Evolutionary conservation across 2,797 vertebrate species (phyloP).

Genomic region (Falco concolor): DNA sequence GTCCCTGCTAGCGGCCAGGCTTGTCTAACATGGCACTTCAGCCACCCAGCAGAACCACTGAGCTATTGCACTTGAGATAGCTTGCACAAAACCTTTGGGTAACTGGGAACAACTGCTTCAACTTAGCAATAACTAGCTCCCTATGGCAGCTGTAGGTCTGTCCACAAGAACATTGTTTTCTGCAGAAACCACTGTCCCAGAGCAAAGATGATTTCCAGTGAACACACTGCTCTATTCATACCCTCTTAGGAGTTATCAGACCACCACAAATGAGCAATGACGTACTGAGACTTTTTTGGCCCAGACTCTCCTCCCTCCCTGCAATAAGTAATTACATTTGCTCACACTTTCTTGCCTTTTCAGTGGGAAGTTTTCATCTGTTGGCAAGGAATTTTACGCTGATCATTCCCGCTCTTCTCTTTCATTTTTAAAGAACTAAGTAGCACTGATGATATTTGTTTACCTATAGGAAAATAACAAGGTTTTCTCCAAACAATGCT

Average conservation of each 20-base stretch:
- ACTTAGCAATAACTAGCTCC: neutral
- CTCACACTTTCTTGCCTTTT: neutral
- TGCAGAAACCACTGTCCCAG: neutral
- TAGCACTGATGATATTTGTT: neutral
- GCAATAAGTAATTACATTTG: neutral
- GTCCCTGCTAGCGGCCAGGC: rapidly evolving
- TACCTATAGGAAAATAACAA: neutral
- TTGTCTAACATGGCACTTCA: neutral
- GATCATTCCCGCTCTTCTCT: neutral
- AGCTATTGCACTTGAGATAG: neutral
- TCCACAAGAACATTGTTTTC: neutral
- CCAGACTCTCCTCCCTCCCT: neutral
- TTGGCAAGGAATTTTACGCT: neutral
- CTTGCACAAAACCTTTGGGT: neutral
- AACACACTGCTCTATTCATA: neutral
- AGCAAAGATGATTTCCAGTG: neutral
- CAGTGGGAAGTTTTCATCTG: neutral
- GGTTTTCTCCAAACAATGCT: neutral
- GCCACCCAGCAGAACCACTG: neutral
- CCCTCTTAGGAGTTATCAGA: neutral
- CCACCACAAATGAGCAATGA: neutral
- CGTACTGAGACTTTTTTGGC: neutral
- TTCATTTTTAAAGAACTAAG: neutral
- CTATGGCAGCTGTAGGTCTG: neutral
- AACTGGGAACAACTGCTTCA: neutral